phyloP scores from a whole-genome alignment of 2,888 invertebrate genomes.

The Hirudinaria manillensis region DNA sequence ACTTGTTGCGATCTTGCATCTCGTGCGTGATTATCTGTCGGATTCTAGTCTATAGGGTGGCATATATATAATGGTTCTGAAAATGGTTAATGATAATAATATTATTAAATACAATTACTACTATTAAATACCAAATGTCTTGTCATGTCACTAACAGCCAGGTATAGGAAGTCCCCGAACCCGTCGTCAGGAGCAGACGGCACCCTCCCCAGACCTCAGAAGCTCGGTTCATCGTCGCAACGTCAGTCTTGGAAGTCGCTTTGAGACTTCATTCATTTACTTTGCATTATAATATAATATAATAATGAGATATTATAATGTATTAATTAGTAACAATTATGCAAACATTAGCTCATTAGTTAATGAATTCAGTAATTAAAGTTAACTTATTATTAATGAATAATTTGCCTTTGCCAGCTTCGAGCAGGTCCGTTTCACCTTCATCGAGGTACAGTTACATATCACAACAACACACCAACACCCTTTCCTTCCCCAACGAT shows the following conservation, averaged over 20 bases:
- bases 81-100: no score
- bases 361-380: no score
- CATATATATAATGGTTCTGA: no score
- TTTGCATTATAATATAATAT: background rate
- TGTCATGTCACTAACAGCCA: background rate
- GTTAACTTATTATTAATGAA: no score
- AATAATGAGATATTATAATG: no score
- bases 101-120: background rate
- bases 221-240: constrained; percentile 12
- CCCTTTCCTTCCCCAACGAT: background rate
- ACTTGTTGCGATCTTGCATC: no score
- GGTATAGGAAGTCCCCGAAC: background rate
- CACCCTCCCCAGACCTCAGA: background rate
- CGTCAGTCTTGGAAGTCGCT: background rate
- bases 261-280: background rate
- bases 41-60: no score
- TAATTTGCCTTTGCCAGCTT: constrained; percentile 62
- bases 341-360: background rate
- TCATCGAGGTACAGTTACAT: constrained; percentile 74
- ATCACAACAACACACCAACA: constrained; percentile 56
- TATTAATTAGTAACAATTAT: background rate
- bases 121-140: background rate
- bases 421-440: constrained; percentile 86
- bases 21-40: no score
- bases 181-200: background rate